phyloP scores from a whole-genome alignment of 1,140 invertebrate species.

The Neuroterus valhalla region DNA sequence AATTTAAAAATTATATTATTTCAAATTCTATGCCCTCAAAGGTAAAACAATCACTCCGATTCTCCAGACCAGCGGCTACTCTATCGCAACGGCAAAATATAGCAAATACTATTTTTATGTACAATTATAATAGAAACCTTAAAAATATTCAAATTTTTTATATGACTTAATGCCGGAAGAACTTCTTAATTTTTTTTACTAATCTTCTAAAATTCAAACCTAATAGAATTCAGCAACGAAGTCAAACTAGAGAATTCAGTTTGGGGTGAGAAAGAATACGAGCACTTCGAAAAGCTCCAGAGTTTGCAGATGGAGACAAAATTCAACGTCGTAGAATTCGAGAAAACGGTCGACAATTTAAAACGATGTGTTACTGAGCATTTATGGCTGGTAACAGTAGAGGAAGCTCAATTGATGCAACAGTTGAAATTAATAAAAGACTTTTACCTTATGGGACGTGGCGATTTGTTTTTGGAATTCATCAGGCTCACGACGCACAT shows the following conservation, averaged over 20 bases:
- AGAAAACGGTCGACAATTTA: constrained; percentile 82
- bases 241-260: constrained; percentile 72
- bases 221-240: constrained; percentile 58
- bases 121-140: too few relatives aligned
- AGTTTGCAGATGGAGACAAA: constrained; percentile 76
- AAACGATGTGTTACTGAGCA: constrained; percentile 83
- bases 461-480: constrained; percentile 86
- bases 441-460: constrained; percentile 84
- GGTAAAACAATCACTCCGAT: too few relatives aligned
- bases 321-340: constrained; percentile 79
- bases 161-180: background rate
- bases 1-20: too few relatives aligned
- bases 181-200: constrained; percentile 1
- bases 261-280: constrained; percentile 83
- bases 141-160: background rate
- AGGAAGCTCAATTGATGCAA: constrained; percentile 83
- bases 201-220: background rate
- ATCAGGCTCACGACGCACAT: constrained; percentile 75
- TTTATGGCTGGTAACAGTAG: constrained; percentile 82
- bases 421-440: constrained; percentile 85
- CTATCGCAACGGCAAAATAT: too few relatives aligned
- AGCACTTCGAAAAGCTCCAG: constrained; percentile 80
- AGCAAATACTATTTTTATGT: too few relatives aligned
- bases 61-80: too few relatives aligned
- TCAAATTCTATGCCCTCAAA: too few relatives aligned